A percentile compares a stretch with the other conserved stretches of the same genome.
Evolutionary conservation across 1,140 invertebrate species (phyloP).

Genomic region (Hestina assimilis): DNA sequence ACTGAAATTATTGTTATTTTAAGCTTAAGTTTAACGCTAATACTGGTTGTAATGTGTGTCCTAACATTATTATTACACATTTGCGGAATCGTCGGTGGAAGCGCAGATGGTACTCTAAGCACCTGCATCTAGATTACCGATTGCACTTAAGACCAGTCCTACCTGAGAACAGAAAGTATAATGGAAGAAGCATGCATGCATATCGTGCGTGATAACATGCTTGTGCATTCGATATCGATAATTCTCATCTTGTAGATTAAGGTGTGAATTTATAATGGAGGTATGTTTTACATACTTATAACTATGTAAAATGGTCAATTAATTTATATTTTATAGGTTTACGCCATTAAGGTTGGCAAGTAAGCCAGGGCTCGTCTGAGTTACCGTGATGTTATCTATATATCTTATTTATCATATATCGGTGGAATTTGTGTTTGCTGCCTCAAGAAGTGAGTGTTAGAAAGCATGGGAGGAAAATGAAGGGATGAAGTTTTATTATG

Average conservation of each 20-base stretch:
- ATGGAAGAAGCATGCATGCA: neutral
- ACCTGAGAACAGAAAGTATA: slow-evolving; percentile 1
- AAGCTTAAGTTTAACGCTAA: neutral
- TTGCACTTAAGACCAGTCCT: slow-evolving; percentile 39
- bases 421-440: no score
- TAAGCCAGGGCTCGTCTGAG: no score
- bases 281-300: no score
- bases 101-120: slow-evolving; percentile 43
- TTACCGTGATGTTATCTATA: no score
- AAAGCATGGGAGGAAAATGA: no score
- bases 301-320: no score
- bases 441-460: no score
- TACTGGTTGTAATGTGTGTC: slow-evolving; percentile 15
- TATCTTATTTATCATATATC: no score
- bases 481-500: no score
- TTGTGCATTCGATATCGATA: neutral
- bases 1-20: neutral
- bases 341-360: no score
- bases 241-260: neutral
- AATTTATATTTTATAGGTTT: no score
- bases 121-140: slow-evolving; percentile 70
- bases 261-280: neutral
- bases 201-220: neutral
- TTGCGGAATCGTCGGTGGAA: slow-evolving; percentile 29
- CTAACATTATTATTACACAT: slow-evolving; percentile 27